These are phyloP conservation scores for Pedetes capensis DNA, from an alignment of 2,113 vertebrate genomes.

Conservation along the genomic window DNA sequence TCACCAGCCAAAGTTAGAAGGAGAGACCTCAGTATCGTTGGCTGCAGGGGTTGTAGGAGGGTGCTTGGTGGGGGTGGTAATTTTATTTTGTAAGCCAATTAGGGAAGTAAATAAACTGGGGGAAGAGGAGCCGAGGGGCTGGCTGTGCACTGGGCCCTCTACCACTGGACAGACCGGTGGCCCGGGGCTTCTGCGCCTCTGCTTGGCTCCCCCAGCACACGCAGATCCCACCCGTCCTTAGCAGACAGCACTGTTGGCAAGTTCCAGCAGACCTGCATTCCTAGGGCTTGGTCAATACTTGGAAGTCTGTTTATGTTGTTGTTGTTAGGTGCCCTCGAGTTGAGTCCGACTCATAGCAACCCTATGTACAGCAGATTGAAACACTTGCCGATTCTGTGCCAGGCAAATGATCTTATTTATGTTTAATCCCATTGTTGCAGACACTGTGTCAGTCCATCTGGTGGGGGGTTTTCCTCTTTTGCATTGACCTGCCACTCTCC, in stretches of 20 bases:
- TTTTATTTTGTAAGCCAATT: constrained; percentile 75
- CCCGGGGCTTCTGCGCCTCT: not conserved
- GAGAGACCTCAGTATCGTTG: constrained; percentile 55
- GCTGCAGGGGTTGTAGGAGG: constrained; percentile 29
- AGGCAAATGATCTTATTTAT: too few relatives aligned
- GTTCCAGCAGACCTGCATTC: rapidly evolving
- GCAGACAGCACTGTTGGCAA: rapidly evolving
- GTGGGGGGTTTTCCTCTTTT: too few relatives aligned
- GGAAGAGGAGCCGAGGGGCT: not conserved
- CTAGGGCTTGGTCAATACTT: rapidly evolving
- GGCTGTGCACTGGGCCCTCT: not conserved
- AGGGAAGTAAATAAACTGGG: constrained; percentile 68
- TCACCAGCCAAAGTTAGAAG: constrained; percentile 59
- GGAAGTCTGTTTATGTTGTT: not conserved
- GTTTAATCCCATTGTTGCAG: too few relatives aligned
- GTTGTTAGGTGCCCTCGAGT: too few relatives aligned
- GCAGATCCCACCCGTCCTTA: rapidly evolving
- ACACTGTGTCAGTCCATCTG: too few relatives aligned
- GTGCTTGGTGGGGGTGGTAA: constrained; percentile 41
- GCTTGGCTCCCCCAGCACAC: not conserved
- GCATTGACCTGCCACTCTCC: too few relatives aligned
- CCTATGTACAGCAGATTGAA: too few relatives aligned
- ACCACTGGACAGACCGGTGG: too few relatives aligned
- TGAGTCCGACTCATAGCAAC: too few relatives aligned
- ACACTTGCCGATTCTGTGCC: too few relatives aligned